Evolutionary conservation across 2,888 invertebrate species (phyloP).

Genomic region (Cataglyphis livida): DNA sequence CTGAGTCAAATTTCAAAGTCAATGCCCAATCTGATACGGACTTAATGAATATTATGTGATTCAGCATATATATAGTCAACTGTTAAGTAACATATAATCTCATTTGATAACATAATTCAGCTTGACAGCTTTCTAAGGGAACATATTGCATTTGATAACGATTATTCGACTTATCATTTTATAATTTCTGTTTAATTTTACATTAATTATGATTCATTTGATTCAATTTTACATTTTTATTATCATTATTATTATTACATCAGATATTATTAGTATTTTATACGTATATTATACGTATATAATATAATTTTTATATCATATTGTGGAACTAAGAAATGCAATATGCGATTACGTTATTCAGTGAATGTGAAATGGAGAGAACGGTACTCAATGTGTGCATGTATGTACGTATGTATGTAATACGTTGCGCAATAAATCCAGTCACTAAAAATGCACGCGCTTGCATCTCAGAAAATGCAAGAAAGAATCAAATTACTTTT

Average conservation of each 20-base stretch:
- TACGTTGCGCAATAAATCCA: constrained; percentile 17
- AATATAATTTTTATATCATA: not conserved
- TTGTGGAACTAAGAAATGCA: not conserved
- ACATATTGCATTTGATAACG: not conserved
- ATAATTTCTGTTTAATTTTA: not conserved
- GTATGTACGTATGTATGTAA: not conserved
- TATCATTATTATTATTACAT: not conserved
- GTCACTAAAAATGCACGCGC: constrained; percentile 3
- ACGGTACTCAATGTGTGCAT: not conserved
- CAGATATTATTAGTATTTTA: not conserved
- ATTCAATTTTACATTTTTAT: not conserved
- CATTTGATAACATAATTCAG: not conserved
- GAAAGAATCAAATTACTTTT: not conserved
- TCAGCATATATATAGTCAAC: not conserved
- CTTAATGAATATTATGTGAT: not conserved
- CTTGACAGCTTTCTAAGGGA: not conserved
- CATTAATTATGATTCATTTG: not conserved
- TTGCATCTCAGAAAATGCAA: not conserved
- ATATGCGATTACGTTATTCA: not conserved
- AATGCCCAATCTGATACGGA: too few species aligned
- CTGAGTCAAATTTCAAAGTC: too few species aligned
- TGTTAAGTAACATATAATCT: not conserved
- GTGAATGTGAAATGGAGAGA: not conserved
- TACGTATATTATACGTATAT: not conserved
- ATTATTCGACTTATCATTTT: not conserved